These are phyloP conservation scores for Tanypteryx hageni DNA, from an alignment of 2,888 invertebrate species.

Conservation along the genomic window DNA sequence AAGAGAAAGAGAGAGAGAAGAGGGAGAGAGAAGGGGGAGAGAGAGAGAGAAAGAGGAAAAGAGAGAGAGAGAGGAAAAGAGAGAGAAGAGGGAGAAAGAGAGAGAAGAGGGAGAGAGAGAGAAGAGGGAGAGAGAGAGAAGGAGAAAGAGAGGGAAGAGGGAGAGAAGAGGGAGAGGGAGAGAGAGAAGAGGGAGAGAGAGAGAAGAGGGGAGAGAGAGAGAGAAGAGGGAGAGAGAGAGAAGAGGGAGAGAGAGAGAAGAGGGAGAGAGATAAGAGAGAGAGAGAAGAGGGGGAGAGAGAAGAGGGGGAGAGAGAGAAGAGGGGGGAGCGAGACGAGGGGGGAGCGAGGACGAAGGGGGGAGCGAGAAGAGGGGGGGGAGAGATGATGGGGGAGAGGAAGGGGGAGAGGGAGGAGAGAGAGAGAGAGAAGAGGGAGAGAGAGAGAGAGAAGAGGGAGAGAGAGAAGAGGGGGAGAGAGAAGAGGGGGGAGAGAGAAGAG, in stretches of 20 bases:
- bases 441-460: too few relatives aligned
- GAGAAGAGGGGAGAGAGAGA: too few relatives aligned
- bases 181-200: neutral
- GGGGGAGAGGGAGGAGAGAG: too few relatives aligned
- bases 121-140: neutral
- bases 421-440: too few relatives aligned
- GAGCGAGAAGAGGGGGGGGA: too few relatives aligned
- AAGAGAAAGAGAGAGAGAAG: neutral
- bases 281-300: neutral
- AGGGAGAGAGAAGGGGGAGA: neutral
- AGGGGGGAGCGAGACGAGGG: too few relatives aligned
- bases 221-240: neutral
- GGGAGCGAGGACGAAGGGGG: too few relatives aligned
- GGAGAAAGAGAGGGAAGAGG: neutral
- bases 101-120: too few relatives aligned
- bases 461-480: too few relatives aligned
- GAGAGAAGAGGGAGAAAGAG: neutral
- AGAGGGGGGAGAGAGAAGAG: too few relatives aligned
- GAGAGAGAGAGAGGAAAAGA: neutral
- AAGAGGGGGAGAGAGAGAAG: neutral
- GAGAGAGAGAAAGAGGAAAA: neutral
- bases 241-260: neutral
- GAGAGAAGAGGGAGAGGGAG: too few relatives aligned
- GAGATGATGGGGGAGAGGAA: too few relatives aligned
- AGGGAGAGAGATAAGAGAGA: neutral